Evolutionary conservation across 2,113 vertebrate species (phyloP), one percentile per base, ranked within the genome.

Genomic region (Athene cunicularia): DNA sequence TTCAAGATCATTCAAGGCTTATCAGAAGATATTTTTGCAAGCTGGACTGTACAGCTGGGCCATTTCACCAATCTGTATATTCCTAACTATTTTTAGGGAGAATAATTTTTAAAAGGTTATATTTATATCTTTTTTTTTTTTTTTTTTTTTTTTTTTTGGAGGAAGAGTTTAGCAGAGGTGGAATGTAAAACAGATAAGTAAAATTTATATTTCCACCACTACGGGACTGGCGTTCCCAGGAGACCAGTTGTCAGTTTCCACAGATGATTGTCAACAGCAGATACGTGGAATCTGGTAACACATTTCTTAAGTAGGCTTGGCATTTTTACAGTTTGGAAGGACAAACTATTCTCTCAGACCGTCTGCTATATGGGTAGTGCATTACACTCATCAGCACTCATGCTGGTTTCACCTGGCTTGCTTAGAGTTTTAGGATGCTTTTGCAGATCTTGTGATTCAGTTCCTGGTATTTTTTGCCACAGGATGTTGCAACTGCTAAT

Each of bases 11-110:
- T 84, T 91, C 53, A 89, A 32, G 18, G 37, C 47, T 3, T 77
- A 67, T 94, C 64, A 63, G 70, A 77, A 96, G 45, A 67, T 93
- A 84, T 89, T 94, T 97, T 92, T 96, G 52, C 41, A 89, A 74
- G 64, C 50, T 59, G 88, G 83, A 94, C 91, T 80, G 59, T 92
- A 81, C 63, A 88, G 80, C 83, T 77, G 76, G 39, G 47, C 76
- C 27, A 8, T 80, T 96, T 96, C 43, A 53, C 70, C 52, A 64
- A 33, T 87, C 52, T 79, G 21, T 89, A 91, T 73, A 45, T 72
- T 85, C 21, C 1, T 86, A 72, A 72, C 76, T 96, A 91, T 96
- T 96, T 93, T 96, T 89, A 89, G 73, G 56, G 52, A 23, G 45
- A 84, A 63, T 87, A 12, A 50, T 89, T 84, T 93, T 94, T 41